Percentiles rank a stretch among this genome's conserved stretches.
Conservation (phyloP, 1,140 invertebrate genomes). For the Muscidifurax raptorellus region DNA sequence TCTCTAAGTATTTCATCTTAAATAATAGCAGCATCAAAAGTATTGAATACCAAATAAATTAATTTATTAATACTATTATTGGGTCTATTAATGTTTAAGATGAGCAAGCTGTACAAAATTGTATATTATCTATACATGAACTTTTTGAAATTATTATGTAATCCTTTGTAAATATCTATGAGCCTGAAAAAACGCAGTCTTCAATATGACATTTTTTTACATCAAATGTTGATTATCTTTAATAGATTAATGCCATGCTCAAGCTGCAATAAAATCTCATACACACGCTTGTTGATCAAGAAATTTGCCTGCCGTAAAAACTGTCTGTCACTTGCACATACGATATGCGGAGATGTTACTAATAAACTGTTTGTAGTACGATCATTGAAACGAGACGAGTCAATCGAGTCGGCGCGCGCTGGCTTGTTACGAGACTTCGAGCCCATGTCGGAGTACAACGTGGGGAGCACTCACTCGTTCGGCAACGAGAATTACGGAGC, state of each 20-base stretch:
- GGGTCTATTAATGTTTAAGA: no score
- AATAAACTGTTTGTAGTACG: constrained; percentile 67
- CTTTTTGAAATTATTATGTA: background rate
- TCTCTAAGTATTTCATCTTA: no score
- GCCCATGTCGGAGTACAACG: constrained; percentile 78
- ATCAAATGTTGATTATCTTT: background rate
- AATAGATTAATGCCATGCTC: background rate
- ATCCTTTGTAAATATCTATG: background rate
- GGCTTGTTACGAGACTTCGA: constrained; percentile 80
- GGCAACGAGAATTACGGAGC: constrained; percentile 74
- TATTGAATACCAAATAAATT: no score
- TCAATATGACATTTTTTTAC: background rate
- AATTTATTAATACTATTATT: no score
- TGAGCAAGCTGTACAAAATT: no score
- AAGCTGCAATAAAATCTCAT: background rate
- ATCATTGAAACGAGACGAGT: constrained; percentile 74
- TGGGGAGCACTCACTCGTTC: constrained; percentile 69
- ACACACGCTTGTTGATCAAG: constrained; percentile 2
- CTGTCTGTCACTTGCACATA: background rate
- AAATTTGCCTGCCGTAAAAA: background rate
- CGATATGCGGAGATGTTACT: constrained; percentile 16
- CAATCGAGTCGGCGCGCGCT: constrained; percentile 78
- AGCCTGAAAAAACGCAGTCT: background rate
- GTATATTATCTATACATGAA: background rate
- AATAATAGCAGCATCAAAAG: no score